Conservation (phyloP, 1,140 invertebrate species). For the Lethocerus indicus region DNA sequence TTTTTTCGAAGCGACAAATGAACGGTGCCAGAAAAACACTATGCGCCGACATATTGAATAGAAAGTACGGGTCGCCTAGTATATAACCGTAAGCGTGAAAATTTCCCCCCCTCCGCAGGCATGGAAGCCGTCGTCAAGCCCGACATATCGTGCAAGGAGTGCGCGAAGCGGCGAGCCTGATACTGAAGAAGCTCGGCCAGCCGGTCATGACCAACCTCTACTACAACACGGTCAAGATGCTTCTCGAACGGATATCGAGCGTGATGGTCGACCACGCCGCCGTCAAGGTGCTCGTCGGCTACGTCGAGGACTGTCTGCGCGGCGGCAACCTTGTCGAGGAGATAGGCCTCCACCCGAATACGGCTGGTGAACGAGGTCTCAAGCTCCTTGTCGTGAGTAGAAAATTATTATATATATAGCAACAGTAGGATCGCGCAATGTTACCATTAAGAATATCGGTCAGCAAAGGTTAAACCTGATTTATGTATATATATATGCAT, state of each 20-base stretch:
- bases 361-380: conserved; percentile 65
- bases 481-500: too few species aligned
- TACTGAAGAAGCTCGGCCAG: conserved; percentile 86
- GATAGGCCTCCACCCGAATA: conserved; percentile 56
- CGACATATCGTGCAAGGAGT: conserved; percentile 79
- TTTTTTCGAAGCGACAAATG: too few species aligned
- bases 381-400: conserved; percentile 50
- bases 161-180: conserved; percentile 58
- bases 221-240: conserved; percentile 89
- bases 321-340: conserved; percentile 50
- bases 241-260: conserved; percentile 83
- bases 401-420: too few species aligned
- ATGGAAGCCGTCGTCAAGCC: conserved; percentile 76
- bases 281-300: conserved; percentile 33
- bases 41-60: too few species aligned
- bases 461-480: too few species aligned
- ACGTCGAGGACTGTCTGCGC: conserved; percentile 49
- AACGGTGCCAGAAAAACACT: too few species aligned
- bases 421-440: too few species aligned
- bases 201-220: conserved; percentile 88
- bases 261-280: conserved; percentile 68
- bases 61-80: too few species aligned
- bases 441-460: too few species aligned
- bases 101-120: conserved; percentile 24
- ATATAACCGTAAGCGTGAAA: too few species aligned